These are phyloP conservation scores for Eupristina koningsbergeri DNA, from an alignment of 1,140 invertebrate genomes.

Conservation along the genomic window DNA sequence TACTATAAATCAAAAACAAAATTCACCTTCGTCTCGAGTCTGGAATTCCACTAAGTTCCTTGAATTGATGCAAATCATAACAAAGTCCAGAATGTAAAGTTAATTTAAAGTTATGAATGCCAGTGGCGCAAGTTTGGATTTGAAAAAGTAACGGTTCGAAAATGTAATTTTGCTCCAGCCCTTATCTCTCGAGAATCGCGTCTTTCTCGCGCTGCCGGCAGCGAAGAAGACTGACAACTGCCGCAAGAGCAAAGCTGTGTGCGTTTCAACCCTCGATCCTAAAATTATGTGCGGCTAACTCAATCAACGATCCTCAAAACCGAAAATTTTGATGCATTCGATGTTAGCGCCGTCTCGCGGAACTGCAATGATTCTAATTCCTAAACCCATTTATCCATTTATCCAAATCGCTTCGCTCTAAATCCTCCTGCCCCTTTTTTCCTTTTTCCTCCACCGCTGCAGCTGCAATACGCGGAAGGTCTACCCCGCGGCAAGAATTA, in stretches of 20 bases:
- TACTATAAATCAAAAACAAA: conserved; percentile 29
- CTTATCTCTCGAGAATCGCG: conserved; percentile 30
- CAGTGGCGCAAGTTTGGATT: conserved; percentile 10
- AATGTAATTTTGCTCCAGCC: conserved; percentile 32
- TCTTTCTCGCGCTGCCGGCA: conserved; percentile 49
- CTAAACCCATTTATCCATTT: conserved; percentile 31
- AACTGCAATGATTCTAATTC: conserved; percentile 6
- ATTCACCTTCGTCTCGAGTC: conserved; percentile 41
- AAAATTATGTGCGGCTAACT: conserved; percentile 12
- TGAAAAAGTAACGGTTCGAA: conserved; percentile 7
- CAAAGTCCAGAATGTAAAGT: conserved; percentile 29
- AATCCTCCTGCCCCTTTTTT: too few relatives aligned
- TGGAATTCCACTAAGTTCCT: conserved; percentile 45
- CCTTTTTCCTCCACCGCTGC: too few relatives aligned
- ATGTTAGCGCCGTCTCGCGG: conserved; percentile 37
- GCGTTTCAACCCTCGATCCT: conserved; percentile 29
- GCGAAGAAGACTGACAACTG: conserved; percentile 51
- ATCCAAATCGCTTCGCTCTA: too few relatives aligned
- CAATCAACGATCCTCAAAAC: conserved; percentile 29
- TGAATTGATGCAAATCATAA: conserved; percentile 49
- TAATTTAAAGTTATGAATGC: conserved; percentile 15
- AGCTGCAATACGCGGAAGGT: background rate
- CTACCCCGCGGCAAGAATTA: background rate
- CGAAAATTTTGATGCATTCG: conserved; percentile 40
- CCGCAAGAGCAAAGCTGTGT: conserved; percentile 26